Evolutionary conservation across 2,113 vertebrate species (phyloP).

Genomic region (Salvelinus sp.): DNA sequence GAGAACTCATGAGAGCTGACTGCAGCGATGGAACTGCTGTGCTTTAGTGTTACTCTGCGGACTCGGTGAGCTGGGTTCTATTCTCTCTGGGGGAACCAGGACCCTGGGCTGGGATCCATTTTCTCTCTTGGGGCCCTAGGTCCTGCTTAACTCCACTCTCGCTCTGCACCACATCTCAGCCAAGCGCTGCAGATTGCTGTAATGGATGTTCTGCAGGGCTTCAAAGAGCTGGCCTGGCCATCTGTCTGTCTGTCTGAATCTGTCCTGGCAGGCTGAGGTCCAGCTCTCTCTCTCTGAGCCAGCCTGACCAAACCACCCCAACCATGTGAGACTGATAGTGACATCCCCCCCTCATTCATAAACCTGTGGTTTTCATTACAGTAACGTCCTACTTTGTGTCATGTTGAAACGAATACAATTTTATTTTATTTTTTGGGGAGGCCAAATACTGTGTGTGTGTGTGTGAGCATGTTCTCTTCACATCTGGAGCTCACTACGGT

Average conservation of each 20-base stretch:
- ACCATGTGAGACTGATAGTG: conserved; percentile 1
- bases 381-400: conserved; percentile 20
- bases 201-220: conserved; percentile 14
- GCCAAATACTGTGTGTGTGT: conserved; percentile 11
- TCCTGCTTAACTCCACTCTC: background rate
- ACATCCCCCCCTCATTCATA: background rate
- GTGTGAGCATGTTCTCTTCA: conserved; percentile 13
- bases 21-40: background rate
- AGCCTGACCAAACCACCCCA: background rate
- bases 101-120: background rate
- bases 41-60: background rate
- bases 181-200: conserved; percentile 6
- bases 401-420: conserved; percentile 35
- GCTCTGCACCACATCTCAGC: conserved; percentile 1
- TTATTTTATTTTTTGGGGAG: background rate
- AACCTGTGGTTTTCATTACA: conserved; percentile 35
- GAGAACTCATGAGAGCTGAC: background rate
- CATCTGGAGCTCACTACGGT: background rate
- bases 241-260: background rate
- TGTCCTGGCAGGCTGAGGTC: conserved; percentile 6
- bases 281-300: too few relatives aligned
- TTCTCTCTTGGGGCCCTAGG: background rate
- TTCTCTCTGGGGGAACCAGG: background rate
- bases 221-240: conserved; percentile 4
- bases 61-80: background rate